Evolutionary conservation across 1,140 invertebrate genomes (phyloP), one percentile per base, ranked within the genome.

Genomic region (Scylla paramamosain): DNA sequence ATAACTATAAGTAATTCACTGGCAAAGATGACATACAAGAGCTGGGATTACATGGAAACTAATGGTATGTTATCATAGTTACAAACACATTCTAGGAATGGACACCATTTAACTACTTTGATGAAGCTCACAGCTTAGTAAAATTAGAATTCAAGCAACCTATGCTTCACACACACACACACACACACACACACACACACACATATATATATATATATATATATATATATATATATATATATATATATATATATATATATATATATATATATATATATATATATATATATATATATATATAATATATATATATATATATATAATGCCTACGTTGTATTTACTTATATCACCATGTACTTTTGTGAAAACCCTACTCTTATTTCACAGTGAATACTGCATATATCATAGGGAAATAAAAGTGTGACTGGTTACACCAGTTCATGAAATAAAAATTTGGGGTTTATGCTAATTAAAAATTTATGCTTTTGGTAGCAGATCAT

Each of bases 1-100:
- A 83, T 93, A 48, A 93, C 83, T 87, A 93, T 52, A 93, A 77
- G 59, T 87, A 93, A 84, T 77, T 77, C n/a, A 46, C 77, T 59
- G 59, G 52, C 87, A 77, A 94, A 94, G 59, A 94, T 77, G 31
- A 94, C 93, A 89, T 77, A 89, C 87, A 94, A 52, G 88, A 90
- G 59, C 87, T 94, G 89, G 59, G 93, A 59, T 94, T 86, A 93
- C 92, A 93, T 52, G 67, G 16, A 86, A 46, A 93, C 77, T 86
- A 48, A 77, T 32, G 31, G 90, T 91, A 91, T 32, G 52, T 77
- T 77, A 91, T n/a, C 28, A 31, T 48, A 39, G 91, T n/a, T 92
- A 28, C 31, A 39, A 82, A 83, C 77, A 92, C 31, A 39, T 59
- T 28, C 67, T 92, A 92, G 46, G 48, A 86, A 39, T 48, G 92